Base-by-base conservation (phyloP, 2,888 invertebrate species). In the Slavum lentiscoides region DNA sequence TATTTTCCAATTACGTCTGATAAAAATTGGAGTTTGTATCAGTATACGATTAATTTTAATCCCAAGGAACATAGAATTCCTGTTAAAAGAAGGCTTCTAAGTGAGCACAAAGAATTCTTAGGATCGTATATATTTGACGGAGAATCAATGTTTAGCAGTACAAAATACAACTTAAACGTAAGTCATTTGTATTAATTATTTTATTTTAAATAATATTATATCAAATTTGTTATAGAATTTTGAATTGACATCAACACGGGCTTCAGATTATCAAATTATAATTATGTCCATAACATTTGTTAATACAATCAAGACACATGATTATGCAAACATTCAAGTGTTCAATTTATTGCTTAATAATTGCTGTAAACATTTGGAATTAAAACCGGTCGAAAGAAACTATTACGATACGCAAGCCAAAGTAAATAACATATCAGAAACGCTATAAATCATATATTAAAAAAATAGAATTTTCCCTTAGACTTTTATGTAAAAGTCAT, bases 61-160 rank as follows among this genome's bases (percentile, higher is more conserved):
- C 94, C 94, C 0, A 91, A 91, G 0, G 90, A 93, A 82, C 93
- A 94, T 82, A 87, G 89, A 58, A 91, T 91, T 0, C 84, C 85
- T 0, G 85, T 90, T 0, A 89, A 92, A 7, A 92, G 91, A 84
- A 88, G 86, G 0, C 86, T 93, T 4, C 83, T 94, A 1, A 87
- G 88, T 11, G 85, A 88, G 0, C 92, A 92, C 82, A 87, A 87
- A 7, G 86, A 88, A 0, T 85, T 84, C 0, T 85, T 93, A 11
- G 91, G 91, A 0, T 91, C 86, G 0, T 93, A 92, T 82, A 86
- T 94, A 1, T 95, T 93, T 86, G 94, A 94, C 86, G 94, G 94
- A 0, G 89, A 91, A 0, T 88, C 91, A 0, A 83, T 95, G n/a
- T 94, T 91, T 84, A 90, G 91, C 0, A 89, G 90, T 0, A 87